Evolutionary conservation across 2,888 invertebrate species (phyloP), one percentile per base, ranked within the genome.

Genomic region (Neocrepidodera transversa): DNA sequence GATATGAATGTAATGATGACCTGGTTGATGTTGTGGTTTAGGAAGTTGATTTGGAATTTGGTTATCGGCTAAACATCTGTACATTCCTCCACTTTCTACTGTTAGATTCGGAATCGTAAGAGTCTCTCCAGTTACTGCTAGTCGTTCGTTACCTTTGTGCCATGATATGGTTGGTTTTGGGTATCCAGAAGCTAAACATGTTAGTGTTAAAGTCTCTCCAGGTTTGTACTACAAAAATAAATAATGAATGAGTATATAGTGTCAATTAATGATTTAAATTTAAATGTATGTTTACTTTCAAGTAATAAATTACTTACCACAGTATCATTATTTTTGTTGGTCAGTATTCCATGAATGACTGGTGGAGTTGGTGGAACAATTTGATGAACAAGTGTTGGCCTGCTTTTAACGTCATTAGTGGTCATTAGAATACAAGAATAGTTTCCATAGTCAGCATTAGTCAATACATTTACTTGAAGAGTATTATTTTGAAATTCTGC

Each of bases 31-130:
- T 18, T 7, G 8, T 6, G 40, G 17, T 18, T n/a, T 16, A 10
- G 40, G 1, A 5, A 3, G 13, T 18, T 16, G 40, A 38, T 71
- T 57, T 30, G 75, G 78, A 36, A 78, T 65, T 17, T 71, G 71
- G 65, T 82, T 83, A 57, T 79, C 78, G 20, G 82, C 82, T 10
- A 79, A 70, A 65, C 83, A 83, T 35, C 80, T 78, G 69, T 83
- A 83, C 17, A 69, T 65, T 6, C 82, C 83, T 18, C 76, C 71
- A 65, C 82, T 76, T 14, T 74, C 71, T 3, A 68, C 71, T 13
- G 66, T 71, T 14, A 78, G 64, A 45, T 75, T 72, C 18, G 72
- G 68, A 54, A 82, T 79, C 1, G 71, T 75, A 7, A 82, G 65
- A 17, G 66, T 72, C 20, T 76, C 72, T 7, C 79, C 80, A 45